A percentile compares a stretch with the other conserved stretches of the same genome.
Conservation (phyloP, 2,113 vertebrate species). For the Ailurus styani region DNA sequence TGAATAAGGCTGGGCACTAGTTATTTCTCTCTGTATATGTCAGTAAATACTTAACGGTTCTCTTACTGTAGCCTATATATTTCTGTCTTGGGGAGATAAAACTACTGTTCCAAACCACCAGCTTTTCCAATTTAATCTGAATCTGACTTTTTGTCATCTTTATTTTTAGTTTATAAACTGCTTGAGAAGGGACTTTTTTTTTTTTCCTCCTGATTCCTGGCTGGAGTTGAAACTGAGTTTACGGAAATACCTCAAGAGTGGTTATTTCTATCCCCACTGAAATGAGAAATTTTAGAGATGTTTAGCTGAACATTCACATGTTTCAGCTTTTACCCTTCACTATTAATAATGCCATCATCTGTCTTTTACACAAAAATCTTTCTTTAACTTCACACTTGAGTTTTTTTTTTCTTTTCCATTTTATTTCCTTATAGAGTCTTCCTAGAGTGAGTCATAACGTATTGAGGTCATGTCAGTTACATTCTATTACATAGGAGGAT, state of each 20-base stretch:
- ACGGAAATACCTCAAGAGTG: conserved; percentile 56
- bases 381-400: conserved; percentile 64
- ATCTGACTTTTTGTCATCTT: conserved; percentile 64
- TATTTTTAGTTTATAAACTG: conserved; percentile 71
- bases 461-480: conserved; percentile 16
- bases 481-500: not conserved
- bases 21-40: not conserved
- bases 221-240: conserved; percentile 57
- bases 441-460: conserved; percentile 48
- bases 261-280: conserved; percentile 59
- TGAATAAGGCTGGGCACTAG: not conserved
- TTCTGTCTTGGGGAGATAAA: conserved; percentile 40
- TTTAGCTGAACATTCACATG: conserved; percentile 57
- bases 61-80: not conserved
- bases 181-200: not conserved
- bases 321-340: conserved; percentile 50
- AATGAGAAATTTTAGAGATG: conserved; percentile 47
- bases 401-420: conserved; percentile 45
- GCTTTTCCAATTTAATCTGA: conserved; percentile 60
- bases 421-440: conserved; percentile 50
- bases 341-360: conserved; percentile 72
- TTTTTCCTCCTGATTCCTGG: conserved; percentile 21
- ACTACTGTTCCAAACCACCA: not conserved
- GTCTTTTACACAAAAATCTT: conserved; percentile 49
- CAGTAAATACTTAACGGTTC: not conserved